These are phyloP conservation scores for Dolichopus griseipennis DNA, from an alignment of 2,888 invertebrate species.

Conservation along the genomic window DNA sequence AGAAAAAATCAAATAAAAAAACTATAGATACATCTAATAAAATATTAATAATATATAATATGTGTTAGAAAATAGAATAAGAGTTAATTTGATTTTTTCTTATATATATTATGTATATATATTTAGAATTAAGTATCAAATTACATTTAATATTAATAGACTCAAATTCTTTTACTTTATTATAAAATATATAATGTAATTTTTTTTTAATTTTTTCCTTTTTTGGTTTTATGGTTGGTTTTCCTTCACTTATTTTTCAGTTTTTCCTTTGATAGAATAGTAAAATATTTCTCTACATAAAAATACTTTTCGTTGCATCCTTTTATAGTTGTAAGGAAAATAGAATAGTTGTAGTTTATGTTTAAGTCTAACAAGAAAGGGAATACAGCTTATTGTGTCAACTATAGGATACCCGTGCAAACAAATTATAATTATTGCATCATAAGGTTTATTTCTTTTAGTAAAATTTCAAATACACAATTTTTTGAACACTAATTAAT, in stretches of 20 bases:
- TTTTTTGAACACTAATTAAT: too few species aligned
- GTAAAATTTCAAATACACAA: too few species aligned
- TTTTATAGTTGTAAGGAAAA: too few species aligned
- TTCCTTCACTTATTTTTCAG: neutral
- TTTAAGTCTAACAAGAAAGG: neutral
- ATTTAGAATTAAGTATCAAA: neutral
- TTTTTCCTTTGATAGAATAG: neutral
- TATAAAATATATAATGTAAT: too few species aligned
- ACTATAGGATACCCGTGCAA: too few species aligned
- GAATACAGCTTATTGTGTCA: too few species aligned
- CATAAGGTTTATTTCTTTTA: too few species aligned
- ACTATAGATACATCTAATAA: neutral
- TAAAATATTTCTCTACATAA: too few species aligned
- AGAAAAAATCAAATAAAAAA: neutral
- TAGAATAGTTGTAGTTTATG: neutral
- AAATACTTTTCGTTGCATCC: too few species aligned
- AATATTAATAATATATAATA: neutral
- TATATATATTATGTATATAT: neutral
- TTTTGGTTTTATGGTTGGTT: too few species aligned
- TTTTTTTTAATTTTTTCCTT: too few species aligned
- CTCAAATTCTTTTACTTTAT: neutral
- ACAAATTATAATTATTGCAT: too few species aligned
- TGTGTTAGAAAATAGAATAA: neutral
- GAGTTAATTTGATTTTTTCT: neutral
- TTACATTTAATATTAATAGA: conserved; percentile 3